Conservation (phyloP, 2,113 vertebrate species). For the human (Homo sapiens) region GRCh38 chr12:43109501-43110000, state of each 20-base stretch:
- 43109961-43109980: slow-evolving; percentile 2
- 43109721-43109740: slow-evolving; percentile 2
- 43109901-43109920: slow-evolving; percentile 46
- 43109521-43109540: too few relatives aligned
- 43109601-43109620: too few relatives aligned
- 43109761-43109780: slow-evolving; percentile 4
- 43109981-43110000: slow-evolving; percentile 3
- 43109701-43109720: background rate
- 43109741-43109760: slow-evolving; percentile 21
- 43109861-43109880: slow-evolving; percentile 39
- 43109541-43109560: too few relatives aligned
- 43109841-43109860: slow-evolving; percentile 51
- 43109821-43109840: slow-evolving; percentile 52
- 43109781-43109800: slow-evolving; percentile 22
- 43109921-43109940: background rate
- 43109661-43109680: background rate
- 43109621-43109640: too few relatives aligned
- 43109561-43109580: background rate
- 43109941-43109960: background rate
- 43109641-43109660: background rate
- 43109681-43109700: background rate
- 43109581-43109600: background rate
- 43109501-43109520: too few relatives aligned
- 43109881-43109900: slow-evolving; percentile 18
- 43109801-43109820: background rate